These are phyloP conservation scores for Laterallus jamaicensis DNA, from an alignment of 2,113 vertebrate genomes.

Conservation along the genomic window DNA sequence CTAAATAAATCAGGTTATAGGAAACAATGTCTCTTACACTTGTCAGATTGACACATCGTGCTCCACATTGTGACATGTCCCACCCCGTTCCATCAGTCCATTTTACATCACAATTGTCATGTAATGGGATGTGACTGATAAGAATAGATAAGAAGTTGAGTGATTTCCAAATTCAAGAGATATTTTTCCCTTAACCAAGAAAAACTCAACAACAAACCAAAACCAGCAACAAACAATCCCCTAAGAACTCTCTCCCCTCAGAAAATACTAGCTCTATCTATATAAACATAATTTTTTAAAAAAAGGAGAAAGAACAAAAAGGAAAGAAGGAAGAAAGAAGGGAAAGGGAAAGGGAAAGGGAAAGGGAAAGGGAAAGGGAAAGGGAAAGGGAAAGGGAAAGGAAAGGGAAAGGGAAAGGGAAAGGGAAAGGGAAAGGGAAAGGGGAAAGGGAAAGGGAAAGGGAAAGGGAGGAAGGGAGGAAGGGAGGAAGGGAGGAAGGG, in stretches of 20 bases:
- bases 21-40: background rate
- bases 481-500: too few relatives aligned
- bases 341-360: background rate
- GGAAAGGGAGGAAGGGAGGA: background rate
- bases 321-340: background rate
- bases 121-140: background rate
- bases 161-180: background rate
- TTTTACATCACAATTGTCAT: background rate
- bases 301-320: accelerated
- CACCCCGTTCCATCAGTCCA: background rate
- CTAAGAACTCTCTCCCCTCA: background rate
- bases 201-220: background rate
- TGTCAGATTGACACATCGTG: background rate
- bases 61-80: background rate
- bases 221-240: background rate
- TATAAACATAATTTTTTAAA: background rate
- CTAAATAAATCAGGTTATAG: background rate
- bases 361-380: background rate
- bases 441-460: background rate
- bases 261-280: background rate
- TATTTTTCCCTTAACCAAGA: background rate
- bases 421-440: accelerated
- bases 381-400: background rate
- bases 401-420: too few relatives aligned
- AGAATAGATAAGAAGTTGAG: background rate